Evolutionary conservation across 2,113 vertebrate species (phyloP).

Genomic region (Cyphomyrus plagiostoma): DNA sequence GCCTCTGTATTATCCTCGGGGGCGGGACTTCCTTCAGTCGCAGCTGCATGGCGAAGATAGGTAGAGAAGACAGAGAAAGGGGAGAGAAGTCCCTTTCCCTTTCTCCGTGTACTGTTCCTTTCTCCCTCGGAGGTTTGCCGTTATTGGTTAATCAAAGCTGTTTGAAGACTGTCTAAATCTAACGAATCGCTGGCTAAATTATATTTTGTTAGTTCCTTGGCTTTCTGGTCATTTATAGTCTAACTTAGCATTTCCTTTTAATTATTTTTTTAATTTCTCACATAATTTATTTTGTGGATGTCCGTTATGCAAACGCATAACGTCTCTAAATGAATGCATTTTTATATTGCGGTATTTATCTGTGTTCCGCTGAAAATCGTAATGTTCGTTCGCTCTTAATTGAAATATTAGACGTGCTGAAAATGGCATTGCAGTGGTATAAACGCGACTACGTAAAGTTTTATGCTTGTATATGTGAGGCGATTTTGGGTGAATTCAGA

Average conservation of each 20-base stretch:
- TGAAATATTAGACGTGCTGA: neutral
- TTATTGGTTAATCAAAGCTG: neutral
- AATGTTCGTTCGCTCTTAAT: neutral
- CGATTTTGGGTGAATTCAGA: neutral
- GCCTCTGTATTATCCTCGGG: neutral
- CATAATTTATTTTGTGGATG: neutral
- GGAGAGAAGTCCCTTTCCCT: conserved; percentile 18
- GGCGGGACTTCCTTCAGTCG: conserved; percentile 22
- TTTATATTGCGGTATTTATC: neutral
- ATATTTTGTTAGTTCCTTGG: neutral
- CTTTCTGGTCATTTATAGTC: neutral
- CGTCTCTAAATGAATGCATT: neutral
- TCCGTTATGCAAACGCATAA: neutral
- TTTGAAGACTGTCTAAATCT: neutral
- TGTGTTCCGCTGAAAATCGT: neutral
- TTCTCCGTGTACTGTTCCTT: conserved; percentile 2
- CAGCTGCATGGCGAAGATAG: conserved; percentile 13
- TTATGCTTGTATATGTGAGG: neutral
- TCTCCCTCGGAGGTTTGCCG: neutral
- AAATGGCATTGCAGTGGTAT: neutral
- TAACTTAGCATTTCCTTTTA: neutral
- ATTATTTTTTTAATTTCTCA: neutral
- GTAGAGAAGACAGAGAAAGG: conserved; percentile 31
- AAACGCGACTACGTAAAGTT: neutral
- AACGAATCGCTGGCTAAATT: neutral